phyloP scores from a whole-genome alignment of 2,888 invertebrate species.

The Gandaritis pyraliata region DNA sequence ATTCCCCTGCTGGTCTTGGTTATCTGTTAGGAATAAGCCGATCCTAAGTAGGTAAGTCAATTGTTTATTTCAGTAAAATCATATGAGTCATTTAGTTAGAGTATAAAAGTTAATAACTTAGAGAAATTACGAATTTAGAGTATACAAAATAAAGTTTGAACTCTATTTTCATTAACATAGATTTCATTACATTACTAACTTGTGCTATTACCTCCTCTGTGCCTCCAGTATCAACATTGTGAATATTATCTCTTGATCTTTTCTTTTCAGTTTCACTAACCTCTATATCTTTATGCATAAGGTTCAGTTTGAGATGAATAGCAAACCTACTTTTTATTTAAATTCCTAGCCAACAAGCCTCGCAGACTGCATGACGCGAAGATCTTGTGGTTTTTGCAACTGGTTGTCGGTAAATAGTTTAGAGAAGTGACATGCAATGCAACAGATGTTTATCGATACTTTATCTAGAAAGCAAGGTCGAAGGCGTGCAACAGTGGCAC shows the following conservation, averaged over 20 bases:
- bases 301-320: constrained; percentile 44
- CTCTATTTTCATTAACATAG: constrained; percentile 13
- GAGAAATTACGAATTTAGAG: constrained; percentile 21
- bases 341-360: constrained; percentile 56
- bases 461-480: constrained; percentile 16
- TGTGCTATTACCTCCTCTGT: constrained; percentile 12
- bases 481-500: not conserved
- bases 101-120: not conserved
- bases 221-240: constrained; percentile 26
- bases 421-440: constrained; percentile 54
- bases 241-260: constrained; percentile 20
- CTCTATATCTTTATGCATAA: constrained; percentile 37
- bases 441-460: constrained; percentile 18
- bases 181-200: constrained; percentile 9
- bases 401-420: constrained; percentile 60
- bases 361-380: constrained; percentile 79
- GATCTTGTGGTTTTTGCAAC: constrained; percentile 74
- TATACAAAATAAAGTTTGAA: constrained; percentile 9
- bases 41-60: too few species aligned
- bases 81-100: too few species aligned
- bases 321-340: constrained; percentile 58
- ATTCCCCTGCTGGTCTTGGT: too few species aligned
- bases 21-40: too few species aligned
- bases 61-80: too few species aligned
- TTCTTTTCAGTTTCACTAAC: constrained; percentile 5